These are phyloP conservation scores for Drosophila parvula DNA, from an alignment of 1,140 invertebrate species.

Conservation along the genomic window DNA sequence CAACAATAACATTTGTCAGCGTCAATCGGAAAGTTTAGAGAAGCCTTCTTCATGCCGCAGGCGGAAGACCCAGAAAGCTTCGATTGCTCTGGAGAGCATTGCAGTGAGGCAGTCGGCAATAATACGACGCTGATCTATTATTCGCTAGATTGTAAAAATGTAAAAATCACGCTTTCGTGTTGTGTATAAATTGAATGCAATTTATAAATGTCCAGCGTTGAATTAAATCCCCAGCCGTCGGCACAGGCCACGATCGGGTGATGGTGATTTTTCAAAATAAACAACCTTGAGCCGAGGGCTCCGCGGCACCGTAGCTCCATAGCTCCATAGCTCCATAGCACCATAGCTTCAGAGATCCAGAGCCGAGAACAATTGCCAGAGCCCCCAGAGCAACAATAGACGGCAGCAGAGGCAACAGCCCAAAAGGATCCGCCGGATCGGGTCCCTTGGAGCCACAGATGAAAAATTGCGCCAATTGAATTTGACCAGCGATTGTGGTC, in stretches of 20 bases:
- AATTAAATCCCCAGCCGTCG: slow-evolving; percentile 77
- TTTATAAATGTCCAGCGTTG: slow-evolving; percentile 80
- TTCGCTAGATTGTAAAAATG: slow-evolving; percentile 81
- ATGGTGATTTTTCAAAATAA: slow-evolving; percentile 82
- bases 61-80: slow-evolving; percentile 10
- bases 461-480: slow-evolving; percentile 82
- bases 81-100: slow-evolving; percentile 23
- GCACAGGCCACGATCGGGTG: slow-evolving; percentile 66
- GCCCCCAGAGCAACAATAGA: slow-evolving; percentile 62
- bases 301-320: slow-evolving; percentile 5
- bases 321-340: slow-evolving; percentile 41
- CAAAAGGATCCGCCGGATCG: slow-evolving; percentile 55
- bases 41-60: slow-evolving; percentile 17
- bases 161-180: slow-evolving; percentile 82
- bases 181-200: slow-evolving; percentile 82
- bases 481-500: slow-evolving; percentile 76
- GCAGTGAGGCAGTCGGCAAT: slow-evolving; percentile 44
- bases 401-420: slow-evolving; percentile 41
- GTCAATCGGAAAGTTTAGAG: background rate
- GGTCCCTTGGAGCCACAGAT: slow-evolving; percentile 72
- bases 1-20: slow-evolving; percentile 8
- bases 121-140: slow-evolving; percentile 80
- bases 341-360: slow-evolving; percentile 34
- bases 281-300: slow-evolving; percentile 72
- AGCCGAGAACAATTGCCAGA: slow-evolving; percentile 50